Conservation (phyloP, 2,113 vertebrate species). For the Zingel zingel region DNA sequence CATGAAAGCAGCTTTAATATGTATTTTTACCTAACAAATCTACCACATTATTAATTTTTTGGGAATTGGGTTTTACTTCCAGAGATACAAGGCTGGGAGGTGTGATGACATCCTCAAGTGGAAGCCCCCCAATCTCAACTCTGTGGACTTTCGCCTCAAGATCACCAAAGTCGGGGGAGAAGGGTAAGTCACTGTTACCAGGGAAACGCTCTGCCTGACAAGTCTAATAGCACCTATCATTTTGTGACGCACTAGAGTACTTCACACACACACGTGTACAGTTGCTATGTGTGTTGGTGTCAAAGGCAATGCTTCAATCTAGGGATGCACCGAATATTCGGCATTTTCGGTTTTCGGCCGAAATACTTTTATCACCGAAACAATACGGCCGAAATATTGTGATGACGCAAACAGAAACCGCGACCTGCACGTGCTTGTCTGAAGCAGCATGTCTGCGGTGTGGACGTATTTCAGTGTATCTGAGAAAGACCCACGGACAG, state of each 20-base stretch:
- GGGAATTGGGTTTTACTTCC: slow-evolving; percentile 8
- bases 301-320: slow-evolving; percentile 36
- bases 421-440: too few species aligned
- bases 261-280: not conserved
- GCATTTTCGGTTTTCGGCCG: too few species aligned
- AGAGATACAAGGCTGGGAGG: slow-evolving; percentile 96
- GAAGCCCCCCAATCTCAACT: slow-evolving; percentile 98
- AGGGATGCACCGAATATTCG: too few species aligned
- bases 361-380: too few species aligned
- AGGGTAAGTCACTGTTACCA: slow-evolving; percentile 89
- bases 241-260: slow-evolving; percentile 40
- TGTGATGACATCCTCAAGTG: slow-evolving; percentile 99
- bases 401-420: too few species aligned
- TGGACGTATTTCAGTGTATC: too few species aligned
- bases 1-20: slow-evolving; percentile 12
- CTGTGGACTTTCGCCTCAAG: slow-evolving; percentile 98
- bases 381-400: too few species aligned
- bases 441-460: too few species aligned
- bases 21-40: not conserved
- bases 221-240: slow-evolving; percentile 53
- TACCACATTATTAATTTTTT: not conserved
- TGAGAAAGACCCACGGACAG: too few species aligned
- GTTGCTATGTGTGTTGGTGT: not conserved
- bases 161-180: slow-evolving; percentile 98
- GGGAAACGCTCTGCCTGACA: slow-evolving; percentile 58